Base-by-base conservation (phyloP, 2,888 invertebrate genomes). In the Peribatodes rhomboidaria region DNA sequence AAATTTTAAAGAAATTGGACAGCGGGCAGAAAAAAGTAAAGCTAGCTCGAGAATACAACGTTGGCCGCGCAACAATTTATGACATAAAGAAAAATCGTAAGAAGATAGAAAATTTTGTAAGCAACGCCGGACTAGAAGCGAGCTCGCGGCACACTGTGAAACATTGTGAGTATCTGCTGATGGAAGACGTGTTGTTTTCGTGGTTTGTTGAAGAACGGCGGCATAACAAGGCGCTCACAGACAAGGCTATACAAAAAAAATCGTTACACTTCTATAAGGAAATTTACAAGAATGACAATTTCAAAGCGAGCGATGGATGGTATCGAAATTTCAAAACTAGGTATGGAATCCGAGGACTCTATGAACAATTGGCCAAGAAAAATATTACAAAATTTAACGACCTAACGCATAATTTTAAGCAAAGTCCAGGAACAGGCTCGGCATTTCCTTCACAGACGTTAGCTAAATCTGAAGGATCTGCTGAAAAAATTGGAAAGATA, bases 301-400 rank as follows among this genome's bases (percentile, higher is more conserved):
- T 50, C 11, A 50, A 50, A 37, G 50, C 50, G 18, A 50, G 50
- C n/a, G 50, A 20, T 13, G 50, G 50, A 50, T 50, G 50, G 50
- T 50, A 10, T 37, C 11, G n/a, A 8, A 50, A 50, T 13, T 50
- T 50, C 18, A 50, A 50, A 37, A 35, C 9, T n/a, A 27, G 50
- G 18, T 50, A 35, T 8, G 50, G 50, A 35, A 50, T 50, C 8
- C 6, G 8, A 37, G 20, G 35, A 0, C 50, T 50, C 10, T 50
- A 50, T 10, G 35, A 50, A 1, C 35, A 33, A 7, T 0, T 50
- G 20, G 18, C 13, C 0, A 13, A 35, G 7, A 37, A 35, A 9
- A 18, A 11, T 13, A 6, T 2, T 18, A 20, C 35, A 18, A 50
- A 47, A 47, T 27, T 13, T 20, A 44, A 20, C 2, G 20, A 20